A percentile compares a stretch with the other conserved stretches of the same genome.
Conservation (phyloP, 2,888 invertebrate genomes). For the Rhingia campestris region DNA sequence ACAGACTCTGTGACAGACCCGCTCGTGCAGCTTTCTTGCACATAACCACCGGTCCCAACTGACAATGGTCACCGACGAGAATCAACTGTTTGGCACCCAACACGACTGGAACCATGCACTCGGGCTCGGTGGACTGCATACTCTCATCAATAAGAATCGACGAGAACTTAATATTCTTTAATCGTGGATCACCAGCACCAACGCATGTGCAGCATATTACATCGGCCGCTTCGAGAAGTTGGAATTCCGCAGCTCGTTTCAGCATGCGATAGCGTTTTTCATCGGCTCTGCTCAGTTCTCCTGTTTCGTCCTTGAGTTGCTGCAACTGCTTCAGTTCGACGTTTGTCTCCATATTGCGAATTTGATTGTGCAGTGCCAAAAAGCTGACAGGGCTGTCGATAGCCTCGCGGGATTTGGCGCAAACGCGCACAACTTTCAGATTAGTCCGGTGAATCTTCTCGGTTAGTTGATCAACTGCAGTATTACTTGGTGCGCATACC, state of each 20-base stretch:
- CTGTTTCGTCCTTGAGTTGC: conserved; percentile 98
- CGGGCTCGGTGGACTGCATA: conserved; percentile 98
- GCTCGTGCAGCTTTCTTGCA: conserved; percentile 99
- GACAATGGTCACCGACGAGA: conserved; percentile 99
- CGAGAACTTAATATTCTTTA: conserved; percentile 96
- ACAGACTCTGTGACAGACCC: conserved; percentile 97
- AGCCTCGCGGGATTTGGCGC: conserved; percentile 98
- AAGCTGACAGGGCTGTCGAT: conserved; percentile 99
- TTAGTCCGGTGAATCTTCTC: conserved; percentile 99
- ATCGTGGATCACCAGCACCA: conserved; percentile 97
- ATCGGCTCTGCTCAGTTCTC: conserved; percentile 97
- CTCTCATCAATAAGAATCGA: conserved; percentile 98
- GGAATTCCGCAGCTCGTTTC: conserved; percentile 95
- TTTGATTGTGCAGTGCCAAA: conserved; percentile 97
- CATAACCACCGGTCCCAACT: conserved; percentile 99
- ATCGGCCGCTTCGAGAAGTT: conserved; percentile 96
- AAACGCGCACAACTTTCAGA: conserved; percentile 94
- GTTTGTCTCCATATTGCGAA: conserved; percentile 95
- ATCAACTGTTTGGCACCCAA: conserved; percentile 98
- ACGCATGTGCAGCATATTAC: conserved; percentile 99
- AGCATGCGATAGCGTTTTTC: conserved; percentile 96
- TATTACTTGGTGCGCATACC: conserved; percentile 99
- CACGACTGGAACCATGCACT: conserved; percentile 99
- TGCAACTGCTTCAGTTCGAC: conserved; percentile 97
- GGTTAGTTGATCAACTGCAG: conserved; percentile 99